These are phyloP conservation scores for Heliothis subflexa DNA, from an alignment of 1,140 invertebrate species.

Conservation along the genomic window DNA sequence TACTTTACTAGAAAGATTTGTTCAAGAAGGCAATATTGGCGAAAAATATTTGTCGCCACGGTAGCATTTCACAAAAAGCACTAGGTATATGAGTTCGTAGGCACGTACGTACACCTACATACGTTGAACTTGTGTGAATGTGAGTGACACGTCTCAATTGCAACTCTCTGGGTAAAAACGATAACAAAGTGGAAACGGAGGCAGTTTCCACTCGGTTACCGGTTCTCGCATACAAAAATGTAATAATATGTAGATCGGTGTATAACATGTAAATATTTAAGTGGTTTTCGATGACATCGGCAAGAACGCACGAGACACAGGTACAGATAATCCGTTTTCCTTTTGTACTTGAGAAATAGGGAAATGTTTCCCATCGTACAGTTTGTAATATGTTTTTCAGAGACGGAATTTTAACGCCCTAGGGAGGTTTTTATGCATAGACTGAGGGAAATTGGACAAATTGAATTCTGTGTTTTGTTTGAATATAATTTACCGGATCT, in stretches of 20 bases:
- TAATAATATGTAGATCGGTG: slow-evolving; percentile 26
- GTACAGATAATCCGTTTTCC: slow-evolving; percentile 54
- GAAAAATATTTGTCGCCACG: no score
- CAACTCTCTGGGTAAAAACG: not conserved
- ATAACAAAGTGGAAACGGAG: not conserved
- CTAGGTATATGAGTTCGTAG: slow-evolving; percentile 10
- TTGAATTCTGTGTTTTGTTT: slow-evolving; percentile 58
- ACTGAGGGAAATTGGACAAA: slow-evolving; percentile 57
- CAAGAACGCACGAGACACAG: slow-evolving; percentile 19
- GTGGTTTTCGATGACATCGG: slow-evolving; percentile 43
- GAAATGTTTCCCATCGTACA: slow-evolving; percentile 50
- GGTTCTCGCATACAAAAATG: not conserved
- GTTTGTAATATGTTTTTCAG: slow-evolving; percentile 56
- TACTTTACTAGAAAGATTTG: no score
- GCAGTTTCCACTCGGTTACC: slow-evolving; percentile 8
- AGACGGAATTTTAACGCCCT: slow-evolving; percentile 54
- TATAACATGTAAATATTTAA: slow-evolving; percentile 46
- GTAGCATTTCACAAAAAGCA: not conserved
- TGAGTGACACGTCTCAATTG: not conserved
- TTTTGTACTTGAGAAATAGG: slow-evolving; percentile 31
- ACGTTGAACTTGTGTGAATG: not conserved
- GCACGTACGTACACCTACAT: not conserved
- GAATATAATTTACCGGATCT: slow-evolving; percentile 48
- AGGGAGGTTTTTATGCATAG: slow-evolving; percentile 55
- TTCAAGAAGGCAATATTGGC: no score